Conservation (phyloP, 2,113 vertebrate species). For the Leptobrachium leishanense region DNA sequence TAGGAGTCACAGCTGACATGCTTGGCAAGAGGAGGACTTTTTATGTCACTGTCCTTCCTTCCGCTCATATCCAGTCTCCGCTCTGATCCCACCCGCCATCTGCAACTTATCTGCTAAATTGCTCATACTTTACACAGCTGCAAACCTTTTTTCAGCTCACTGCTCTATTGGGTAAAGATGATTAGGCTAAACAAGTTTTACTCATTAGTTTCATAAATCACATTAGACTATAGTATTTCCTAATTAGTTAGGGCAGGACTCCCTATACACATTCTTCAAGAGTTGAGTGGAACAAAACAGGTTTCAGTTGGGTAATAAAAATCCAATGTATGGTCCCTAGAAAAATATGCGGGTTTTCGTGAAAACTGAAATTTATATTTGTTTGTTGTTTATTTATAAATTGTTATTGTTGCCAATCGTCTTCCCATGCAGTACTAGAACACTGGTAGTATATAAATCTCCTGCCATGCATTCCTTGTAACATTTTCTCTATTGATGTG, state of each 20-base stretch:
- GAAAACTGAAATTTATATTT: too few species aligned
- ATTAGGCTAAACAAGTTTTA: slow-evolving; percentile 5
- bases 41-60: background rate
- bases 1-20: slow-evolving; percentile 1
- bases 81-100: slow-evolving; percentile 1
- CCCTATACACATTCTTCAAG: background rate
- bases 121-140: slow-evolving; percentile 7
- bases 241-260: background rate
- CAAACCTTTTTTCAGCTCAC: background rate
- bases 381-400: too few species aligned
- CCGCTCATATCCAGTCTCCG: background rate
- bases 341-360: too few species aligned
- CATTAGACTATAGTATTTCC: background rate
- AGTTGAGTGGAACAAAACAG: background rate
- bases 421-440: too few species aligned
- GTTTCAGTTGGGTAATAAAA: background rate
- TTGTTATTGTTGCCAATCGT: too few species aligned
- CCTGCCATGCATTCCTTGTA: too few species aligned
- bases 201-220: slow-evolving; percentile 7
- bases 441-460: too few species aligned
- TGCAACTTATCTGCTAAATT: slow-evolving; percentile 13
- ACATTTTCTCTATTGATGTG: too few species aligned
- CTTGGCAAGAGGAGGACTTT: slow-evolving; percentile 5
- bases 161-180: background rate
- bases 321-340: background rate